Evolutionary conservation across 2,888 invertebrate species (phyloP).

Genomic region (Villa cingulata): DNA sequence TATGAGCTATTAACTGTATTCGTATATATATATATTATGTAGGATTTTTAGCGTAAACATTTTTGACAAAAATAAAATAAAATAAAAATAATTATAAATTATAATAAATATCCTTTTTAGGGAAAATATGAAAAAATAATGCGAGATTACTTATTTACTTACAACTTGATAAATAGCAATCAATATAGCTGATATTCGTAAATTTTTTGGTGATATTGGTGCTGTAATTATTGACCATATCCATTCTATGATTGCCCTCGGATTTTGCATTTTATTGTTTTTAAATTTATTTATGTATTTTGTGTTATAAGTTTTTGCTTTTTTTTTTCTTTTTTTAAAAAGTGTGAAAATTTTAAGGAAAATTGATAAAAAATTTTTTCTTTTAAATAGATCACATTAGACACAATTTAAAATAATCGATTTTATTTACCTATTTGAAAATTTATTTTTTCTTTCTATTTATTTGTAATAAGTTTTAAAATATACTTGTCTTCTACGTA

Average conservation of each 20-base stretch:
- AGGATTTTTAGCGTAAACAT: too few relatives aligned
- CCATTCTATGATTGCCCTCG: slow-evolving; percentile 9
- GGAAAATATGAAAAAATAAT: too few relatives aligned
- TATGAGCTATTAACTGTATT: slow-evolving; percentile 30
- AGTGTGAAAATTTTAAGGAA: too few relatives aligned
- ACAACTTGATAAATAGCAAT: slow-evolving; percentile 35
- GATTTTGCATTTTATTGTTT: slow-evolving; percentile 2
- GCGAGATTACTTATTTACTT: slow-evolving; percentile 8
- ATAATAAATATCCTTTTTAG: background rate
- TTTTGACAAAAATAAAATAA: slow-evolving; percentile 8
- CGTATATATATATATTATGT: background rate
- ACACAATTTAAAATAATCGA: background rate
- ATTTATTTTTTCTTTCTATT: too few relatives aligned
- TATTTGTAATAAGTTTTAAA: too few relatives aligned
- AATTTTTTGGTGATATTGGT: slow-evolving; percentile 30
- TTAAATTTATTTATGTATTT: too few relatives aligned
- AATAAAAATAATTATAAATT: slow-evolving; percentile 2
- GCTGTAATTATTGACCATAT: slow-evolving; percentile 21
- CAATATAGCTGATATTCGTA: slow-evolving; percentile 31
- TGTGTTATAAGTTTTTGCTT: too few relatives aligned
- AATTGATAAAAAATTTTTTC: too few relatives aligned
- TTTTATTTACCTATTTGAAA: too few relatives aligned
- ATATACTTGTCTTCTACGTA: too few relatives aligned
- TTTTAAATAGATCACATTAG: too few relatives aligned
- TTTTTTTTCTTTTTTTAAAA: background rate